A percentile compares a stretch with the other conserved stretches of the same genome.
phyloP scores from a whole-genome alignment of 37 sponge, comb jelly and placozoan species.

The Ianthella basta region DNA sequence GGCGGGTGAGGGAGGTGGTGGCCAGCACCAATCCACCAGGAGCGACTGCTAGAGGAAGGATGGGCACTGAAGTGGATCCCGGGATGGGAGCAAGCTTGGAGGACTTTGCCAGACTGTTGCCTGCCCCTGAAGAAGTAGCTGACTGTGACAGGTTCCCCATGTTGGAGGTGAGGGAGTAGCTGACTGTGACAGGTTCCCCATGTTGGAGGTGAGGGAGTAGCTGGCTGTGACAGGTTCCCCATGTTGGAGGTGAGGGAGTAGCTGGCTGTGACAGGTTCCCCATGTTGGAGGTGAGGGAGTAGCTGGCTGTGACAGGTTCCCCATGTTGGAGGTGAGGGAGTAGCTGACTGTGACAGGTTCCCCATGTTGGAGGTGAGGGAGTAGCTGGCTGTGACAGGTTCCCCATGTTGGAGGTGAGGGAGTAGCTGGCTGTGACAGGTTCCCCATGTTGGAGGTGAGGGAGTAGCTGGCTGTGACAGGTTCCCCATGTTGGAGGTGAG shows the following conservation, averaged over 20 bases:
- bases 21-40: conserved; percentile 38
- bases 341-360: not conserved
- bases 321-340: conserved; percentile 54
- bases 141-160: conserved; percentile 47
- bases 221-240: conserved; percentile 37
- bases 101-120: conserved; percentile 47
- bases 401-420: conserved; percentile 60
- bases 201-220: not conserved
- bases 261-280: no score
- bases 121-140: not conserved
- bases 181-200: no score
- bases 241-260: conserved; percentile 48
- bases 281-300: no score
- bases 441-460: no score
- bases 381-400: conserved; percentile 19
- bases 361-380: not conserved
- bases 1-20: conserved; percentile 52
- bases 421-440: no score
- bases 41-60: not conserved
- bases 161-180: conserved; percentile 44
- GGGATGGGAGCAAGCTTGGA: conserved; percentile 15
- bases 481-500: conserved; percentile 67
- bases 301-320: conserved; percentile 36
- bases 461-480: not conserved
- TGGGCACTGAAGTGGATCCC: not conserved